Percentiles rank a stretch among this genome's conserved stretches.
These are phyloP conservation scores for Smithornis capensis DNA, from an alignment of 2,113 vertebrate species.

Conservation along the genomic window DNA sequence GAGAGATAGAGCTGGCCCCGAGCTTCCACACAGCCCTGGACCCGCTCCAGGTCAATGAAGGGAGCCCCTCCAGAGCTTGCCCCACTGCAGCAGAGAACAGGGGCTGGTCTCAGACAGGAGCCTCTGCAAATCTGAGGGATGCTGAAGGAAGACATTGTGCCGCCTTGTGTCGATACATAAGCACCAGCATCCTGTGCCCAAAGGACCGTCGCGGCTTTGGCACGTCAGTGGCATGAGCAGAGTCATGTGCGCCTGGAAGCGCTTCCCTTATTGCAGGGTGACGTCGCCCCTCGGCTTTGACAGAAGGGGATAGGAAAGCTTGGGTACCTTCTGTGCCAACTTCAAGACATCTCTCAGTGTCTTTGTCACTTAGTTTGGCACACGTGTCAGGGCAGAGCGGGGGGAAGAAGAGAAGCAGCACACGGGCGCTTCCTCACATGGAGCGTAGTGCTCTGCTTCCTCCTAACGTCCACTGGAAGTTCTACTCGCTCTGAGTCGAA, in stretches of 20 bases:
- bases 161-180: background rate
- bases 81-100: background rate
- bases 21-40: background rate
- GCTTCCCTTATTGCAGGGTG: background rate
- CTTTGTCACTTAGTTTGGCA: background rate
- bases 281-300: background rate
- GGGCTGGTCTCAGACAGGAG: background rate
- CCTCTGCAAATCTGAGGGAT: background rate
- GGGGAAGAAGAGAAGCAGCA: background rate
- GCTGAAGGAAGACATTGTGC: background rate
- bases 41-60: background rate
- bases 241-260: background rate
- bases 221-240: background rate
- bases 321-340: background rate
- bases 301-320: background rate
- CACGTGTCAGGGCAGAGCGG: background rate
- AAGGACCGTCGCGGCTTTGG: background rate
- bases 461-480: conserved; percentile 30
- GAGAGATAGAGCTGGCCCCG: background rate
- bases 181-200: background rate
- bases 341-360: background rate
- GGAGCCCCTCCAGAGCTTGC: background rate
- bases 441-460: conserved; percentile 36
- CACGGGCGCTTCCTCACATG: background rate
- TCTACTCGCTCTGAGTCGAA: background rate